Evolutionary conservation across 1,140 invertebrate species (phyloP), one percentile per base, ranked within the genome.

Genomic region (Pogonomyrmex barbatus): DNA sequence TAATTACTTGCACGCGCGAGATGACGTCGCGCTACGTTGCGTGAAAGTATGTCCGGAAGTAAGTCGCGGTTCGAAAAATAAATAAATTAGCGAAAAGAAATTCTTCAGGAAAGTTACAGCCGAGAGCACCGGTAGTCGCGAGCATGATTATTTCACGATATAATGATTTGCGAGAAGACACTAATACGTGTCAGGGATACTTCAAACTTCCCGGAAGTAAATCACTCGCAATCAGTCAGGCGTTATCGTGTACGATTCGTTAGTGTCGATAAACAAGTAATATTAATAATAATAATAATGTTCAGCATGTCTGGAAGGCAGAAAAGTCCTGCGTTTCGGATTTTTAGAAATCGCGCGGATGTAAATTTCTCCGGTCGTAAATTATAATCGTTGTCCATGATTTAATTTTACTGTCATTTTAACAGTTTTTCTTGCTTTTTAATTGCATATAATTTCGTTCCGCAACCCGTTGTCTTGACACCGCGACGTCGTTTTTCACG

Each of bases 31-130:
- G 63, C 33, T 24, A 65, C 36, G 47, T 70, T 68, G 42, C 54
- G 67, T 73, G 79, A 82, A 82, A 82, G 52, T 70, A 58, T 30
- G 39, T 24, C 36, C 47, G 78, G 65, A 79, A 71, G 67, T 42
- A 54, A 12, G 10, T n/a, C 33, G 14, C 1, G 6, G 24, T 24
- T 24, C 0, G 9, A 36, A 73, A 47, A 82, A 36, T 58, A 33
- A 60, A 73, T 36, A 54, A 30, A 56, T 54, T 58, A 54, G 39
- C n/a, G 47, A n/a, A 36, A 73, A 73, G 33, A 71, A 14, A 82
- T 71, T 17, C 52, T 17, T 39, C 36, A 12, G 24, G 65, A 52
- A 70, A 56, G 50, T 36, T 30, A 17, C n/a, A 39, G 2, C 24
- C 75, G 24, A 45, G 39, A 24, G 6, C 56, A 8, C 24, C 60